Evolutionary conservation across 2,797 vertebrate genomes (phyloP), one percentile per base, ranked within the genome.

Genomic region (Acrossocheilus fasciatus): DNA sequence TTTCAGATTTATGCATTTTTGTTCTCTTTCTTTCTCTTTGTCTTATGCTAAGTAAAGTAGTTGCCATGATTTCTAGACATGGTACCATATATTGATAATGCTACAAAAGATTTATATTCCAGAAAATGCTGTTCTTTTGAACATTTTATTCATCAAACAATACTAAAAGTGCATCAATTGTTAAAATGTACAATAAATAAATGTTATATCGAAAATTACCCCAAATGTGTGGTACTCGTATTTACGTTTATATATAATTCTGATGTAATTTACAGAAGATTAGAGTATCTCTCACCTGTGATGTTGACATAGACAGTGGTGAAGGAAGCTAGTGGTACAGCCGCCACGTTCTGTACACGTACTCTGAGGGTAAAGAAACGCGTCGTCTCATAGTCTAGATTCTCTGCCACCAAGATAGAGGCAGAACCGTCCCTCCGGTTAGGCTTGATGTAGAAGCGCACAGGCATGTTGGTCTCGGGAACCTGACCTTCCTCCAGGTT

Each of bases 401-500:
- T 96, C 91, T 98, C 97, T 0, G 97, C 96, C 78, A 98, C 95
- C 89, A 98, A 93, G 90, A 98, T 95, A 75, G 96, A 96, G 3
- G 97, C 97, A 1, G 97, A 97, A 83, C 96, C 94, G 78, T 97
- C 96, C 0, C 91, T 93, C 72, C 97, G 94, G 93, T 97, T 97
- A 17, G 97, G 96, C 86, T 96, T 97, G 90, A 98, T 93, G 93
- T 98, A 98, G 94, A 98, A 98, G 20, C 94, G 94, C 78, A 97
- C 95, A 3, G 97, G 97, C 95, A 96, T 96, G 95, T 98, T 98
- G 83, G 97, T 96, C 93, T 97, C 97, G 4, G 97, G 96, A 50
- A 98, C 95, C 90, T 96, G 97, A 52, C 97, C 97, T 88, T 98
- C 97, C 90, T 97, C 97, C 91, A 98, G 94, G 90, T 96, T 96